Base-by-base conservation (phyloP, 2,113 vertebrate genomes). In the Rousettus leschenaultii region DNA sequence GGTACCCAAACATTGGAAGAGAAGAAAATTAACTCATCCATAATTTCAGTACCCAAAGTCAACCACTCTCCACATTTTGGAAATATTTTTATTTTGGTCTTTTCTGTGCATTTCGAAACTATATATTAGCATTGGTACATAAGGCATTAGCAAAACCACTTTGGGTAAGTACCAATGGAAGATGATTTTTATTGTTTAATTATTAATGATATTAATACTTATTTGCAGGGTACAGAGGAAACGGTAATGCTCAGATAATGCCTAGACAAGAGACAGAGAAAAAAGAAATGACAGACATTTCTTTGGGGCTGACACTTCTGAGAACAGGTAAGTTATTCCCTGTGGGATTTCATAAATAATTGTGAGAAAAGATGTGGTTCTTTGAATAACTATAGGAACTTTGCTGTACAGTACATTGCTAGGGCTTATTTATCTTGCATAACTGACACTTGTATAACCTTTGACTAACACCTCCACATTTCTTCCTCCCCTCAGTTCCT, bases 271-370 rank as follows among this genome's bases (percentile, higher is more conserved):
- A 59, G 30, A 55, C 68, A 1, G 11, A 3, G 30, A 28, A 30
- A 80, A 78, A 53, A 26, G 86, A 74, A 87, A 82, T 43, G n/a
- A 45, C 40, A 80, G 57, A n/a, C 7, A 57, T 78, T 33, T 61
- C 33, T 79, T 33, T 19, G 84, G 51, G 30, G 19, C 19, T 65
- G 35, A 57, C 2, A 53, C 8, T 80, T 63, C 19, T 92, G 22
- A 65, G 28, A 65, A 66, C 12, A 51, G 15, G 13, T 73, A 55
- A 89, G 5, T 95, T 89, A 40, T 66, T 92, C n/a, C 21, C 35
- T 78, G 30, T 92, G n/a, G 19, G 48, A 78, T 63, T 94, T 88
- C 77, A 95, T n/a, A 85, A 85, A 74, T 45, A 78, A 53, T 35
- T 66, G 3, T 28, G 38, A 9, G 57, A 65, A 7, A 74, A 40